phyloP scores from a whole-genome alignment of 2,888 invertebrate genomes.

The Leptopilina syphax region DNA sequence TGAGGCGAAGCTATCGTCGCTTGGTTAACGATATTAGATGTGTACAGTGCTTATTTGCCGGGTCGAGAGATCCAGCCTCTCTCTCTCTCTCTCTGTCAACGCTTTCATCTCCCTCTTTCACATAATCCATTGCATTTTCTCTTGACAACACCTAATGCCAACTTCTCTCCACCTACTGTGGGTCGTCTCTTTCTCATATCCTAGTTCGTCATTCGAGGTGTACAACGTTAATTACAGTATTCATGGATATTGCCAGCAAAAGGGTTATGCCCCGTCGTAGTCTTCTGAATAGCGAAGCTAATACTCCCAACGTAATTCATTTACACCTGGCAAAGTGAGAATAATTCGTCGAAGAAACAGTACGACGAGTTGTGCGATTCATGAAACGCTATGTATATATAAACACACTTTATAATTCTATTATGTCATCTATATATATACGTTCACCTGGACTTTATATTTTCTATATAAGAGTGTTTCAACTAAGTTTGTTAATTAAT shows the following conservation, averaged over 20 bases:
- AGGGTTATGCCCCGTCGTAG: conserved; percentile 66
- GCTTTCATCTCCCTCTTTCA: conserved; percentile 49
- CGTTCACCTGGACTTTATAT: too few species aligned
- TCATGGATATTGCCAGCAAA: conserved; percentile 68
- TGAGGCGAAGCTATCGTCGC: conserved; percentile 48
- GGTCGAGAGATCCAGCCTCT: conserved; percentile 54
- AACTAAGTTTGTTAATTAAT: too few species aligned
- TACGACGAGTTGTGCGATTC: conserved; percentile 45
- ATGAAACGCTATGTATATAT: conserved; percentile 39
- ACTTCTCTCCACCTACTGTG: conserved; percentile 37
- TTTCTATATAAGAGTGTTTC: too few species aligned
- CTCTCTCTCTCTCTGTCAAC: conserved; percentile 28
- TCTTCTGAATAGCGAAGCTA: conserved; percentile 74
- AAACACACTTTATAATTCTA: not conserved
- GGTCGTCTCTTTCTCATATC: conserved; percentile 41
- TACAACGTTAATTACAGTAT: conserved; percentile 74
- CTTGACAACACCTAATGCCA: conserved; percentile 38
- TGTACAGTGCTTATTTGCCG: conserved; percentile 68
- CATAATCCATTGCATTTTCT: conserved; percentile 43
- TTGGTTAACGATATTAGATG: conserved; percentile 71
- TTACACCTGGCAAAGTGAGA: conserved; percentile 61
- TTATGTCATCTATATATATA: not conserved
- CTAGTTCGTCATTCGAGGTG: conserved; percentile 68
- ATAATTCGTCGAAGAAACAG: conserved; percentile 57
- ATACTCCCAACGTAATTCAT: conserved; percentile 73